Evolutionary conservation across 2,888 invertebrate genomes (phyloP).

Genomic region (Pedicia rivosa): DNA sequence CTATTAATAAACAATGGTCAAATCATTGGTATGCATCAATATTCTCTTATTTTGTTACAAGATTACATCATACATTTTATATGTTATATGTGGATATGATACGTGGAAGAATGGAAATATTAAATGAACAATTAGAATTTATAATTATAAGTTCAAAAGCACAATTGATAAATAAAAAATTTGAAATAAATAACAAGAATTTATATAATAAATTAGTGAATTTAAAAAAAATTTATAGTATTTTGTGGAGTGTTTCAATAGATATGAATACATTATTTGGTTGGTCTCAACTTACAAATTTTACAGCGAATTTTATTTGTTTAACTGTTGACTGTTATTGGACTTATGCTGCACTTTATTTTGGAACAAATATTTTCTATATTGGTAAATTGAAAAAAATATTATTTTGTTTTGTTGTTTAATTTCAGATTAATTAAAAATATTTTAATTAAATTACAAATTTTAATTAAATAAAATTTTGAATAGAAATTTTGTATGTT

Average conservation of each 20-base stretch:
- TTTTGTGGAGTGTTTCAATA: not conserved
- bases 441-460: not conserved
- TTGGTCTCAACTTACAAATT: conserved; percentile 4
- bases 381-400: too few relatives aligned
- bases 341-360: not conserved
- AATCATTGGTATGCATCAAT: conserved; percentile 3
- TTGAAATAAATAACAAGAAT: not conserved
- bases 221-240: conserved; percentile 1
- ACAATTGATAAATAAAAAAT: not conserved
- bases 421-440: not conserved
- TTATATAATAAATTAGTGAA: not conserved
- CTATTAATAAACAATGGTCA: conserved; percentile 2
- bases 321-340: conserved; percentile 1
- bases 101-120: not conserved
- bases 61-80: not conserved
- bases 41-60: conserved; percentile 2
- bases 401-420: too few relatives aligned
- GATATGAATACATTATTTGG: not conserved
- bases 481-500: too few relatives aligned
- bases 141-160: not conserved
- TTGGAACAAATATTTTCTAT: not conserved
- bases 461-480: too few relatives aligned
- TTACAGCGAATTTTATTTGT: conserved; percentile 2
- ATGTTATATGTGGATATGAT: conserved; percentile 4
- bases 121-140: not conserved